Percentiles rank a stretch among this genome's conserved stretches.
These are phyloP conservation scores for Apotomis capreana DNA, from an alignment of 2,888 invertebrate species.

Conservation along the genomic window DNA sequence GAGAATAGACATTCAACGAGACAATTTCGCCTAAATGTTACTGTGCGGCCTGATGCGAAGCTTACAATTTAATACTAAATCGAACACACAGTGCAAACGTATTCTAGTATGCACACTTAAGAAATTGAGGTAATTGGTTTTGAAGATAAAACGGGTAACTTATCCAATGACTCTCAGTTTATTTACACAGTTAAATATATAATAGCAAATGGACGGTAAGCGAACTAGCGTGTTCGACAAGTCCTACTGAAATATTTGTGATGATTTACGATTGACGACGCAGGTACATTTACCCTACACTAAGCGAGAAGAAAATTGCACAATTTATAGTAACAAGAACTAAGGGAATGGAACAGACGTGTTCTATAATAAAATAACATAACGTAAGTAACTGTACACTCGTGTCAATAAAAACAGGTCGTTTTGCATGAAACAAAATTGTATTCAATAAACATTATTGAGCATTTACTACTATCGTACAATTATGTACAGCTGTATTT, in stretches of 20 bases:
- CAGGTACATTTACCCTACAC: conserved; percentile 65
- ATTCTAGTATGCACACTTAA: conserved; percentile 73
- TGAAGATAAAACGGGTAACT: conserved; percentile 80
- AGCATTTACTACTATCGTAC: conserved; percentile 56
- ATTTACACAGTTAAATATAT: conserved; percentile 68
- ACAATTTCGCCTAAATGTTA: conserved; percentile 56
- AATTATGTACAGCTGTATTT: conserved; percentile 65
- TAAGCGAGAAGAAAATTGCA: conserved; percentile 46
- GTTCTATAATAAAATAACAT: conserved; percentile 52
- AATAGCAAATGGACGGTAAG: conserved; percentile 47
- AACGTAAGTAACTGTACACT: conserved; percentile 32
- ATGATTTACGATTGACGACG: conserved; percentile 49
- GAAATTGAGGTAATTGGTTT: conserved; percentile 83
- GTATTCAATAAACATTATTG: conserved; percentile 46
- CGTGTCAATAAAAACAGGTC: conserved; percentile 40
- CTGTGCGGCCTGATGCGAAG: conserved; percentile 67
- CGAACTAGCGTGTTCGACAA: conserved; percentile 6
- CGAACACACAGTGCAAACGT: conserved; percentile 67
- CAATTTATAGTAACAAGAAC: conserved; percentile 36
- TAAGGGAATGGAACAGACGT: conserved; percentile 54
- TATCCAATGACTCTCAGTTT: conserved; percentile 78
- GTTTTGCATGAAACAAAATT: conserved; percentile 47
- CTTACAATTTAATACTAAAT: conserved; percentile 74
- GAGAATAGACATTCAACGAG: conserved; percentile 61
- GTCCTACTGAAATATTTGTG: conserved; percentile 53